These are phyloP conservation scores for Cydia strobilella DNA, from an alignment of 1,140 invertebrate species.

Conservation along the genomic window DNA sequence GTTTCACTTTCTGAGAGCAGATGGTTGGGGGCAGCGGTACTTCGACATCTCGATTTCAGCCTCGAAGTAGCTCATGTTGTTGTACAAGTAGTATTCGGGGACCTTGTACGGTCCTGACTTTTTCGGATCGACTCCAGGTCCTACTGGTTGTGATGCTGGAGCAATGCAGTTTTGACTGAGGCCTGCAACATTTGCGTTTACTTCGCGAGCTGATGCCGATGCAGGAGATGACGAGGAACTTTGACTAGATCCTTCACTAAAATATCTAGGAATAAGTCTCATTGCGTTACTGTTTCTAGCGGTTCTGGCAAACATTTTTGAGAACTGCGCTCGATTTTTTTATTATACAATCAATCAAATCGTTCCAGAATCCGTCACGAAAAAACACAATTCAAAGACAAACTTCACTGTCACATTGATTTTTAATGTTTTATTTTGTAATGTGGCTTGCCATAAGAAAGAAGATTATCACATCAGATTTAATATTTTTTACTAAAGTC, in stretches of 20 bases:
- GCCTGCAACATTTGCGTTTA: conserved; percentile 81
- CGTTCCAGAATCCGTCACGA: background rate
- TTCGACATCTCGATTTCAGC: conserved; percentile 92
- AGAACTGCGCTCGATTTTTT: background rate
- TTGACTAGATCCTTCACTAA: conserved; percentile 52
- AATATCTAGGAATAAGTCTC: conserved; percentile 47
- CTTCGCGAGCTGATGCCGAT: conserved; percentile 37
- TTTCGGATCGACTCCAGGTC: conserved; percentile 84
- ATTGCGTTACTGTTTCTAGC: conserved; percentile 35
- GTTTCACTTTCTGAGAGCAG: conserved; percentile 76
- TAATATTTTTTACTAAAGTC: background rate
- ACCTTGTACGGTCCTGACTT: conserved; percentile 90
- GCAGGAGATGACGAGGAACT: conserved; percentile 40
- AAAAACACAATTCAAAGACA: background rate
- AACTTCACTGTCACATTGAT: conserved; percentile 1
- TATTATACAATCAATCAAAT: conserved; percentile 31
- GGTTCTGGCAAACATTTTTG: conserved; percentile 35
- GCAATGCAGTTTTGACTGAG: conserved; percentile 83
- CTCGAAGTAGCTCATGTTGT: conserved; percentile 89
- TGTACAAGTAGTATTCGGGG: conserved; percentile 92
- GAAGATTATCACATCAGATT: background rate
- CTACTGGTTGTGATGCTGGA: conserved; percentile 82
- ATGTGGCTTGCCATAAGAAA: background rate
- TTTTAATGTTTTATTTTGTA: background rate
- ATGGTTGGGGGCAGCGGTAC: conserved; percentile 87